Evolutionary conservation across 2,113 vertebrate species (phyloP).

Genomic region (Rhinogobius similis): DNA sequence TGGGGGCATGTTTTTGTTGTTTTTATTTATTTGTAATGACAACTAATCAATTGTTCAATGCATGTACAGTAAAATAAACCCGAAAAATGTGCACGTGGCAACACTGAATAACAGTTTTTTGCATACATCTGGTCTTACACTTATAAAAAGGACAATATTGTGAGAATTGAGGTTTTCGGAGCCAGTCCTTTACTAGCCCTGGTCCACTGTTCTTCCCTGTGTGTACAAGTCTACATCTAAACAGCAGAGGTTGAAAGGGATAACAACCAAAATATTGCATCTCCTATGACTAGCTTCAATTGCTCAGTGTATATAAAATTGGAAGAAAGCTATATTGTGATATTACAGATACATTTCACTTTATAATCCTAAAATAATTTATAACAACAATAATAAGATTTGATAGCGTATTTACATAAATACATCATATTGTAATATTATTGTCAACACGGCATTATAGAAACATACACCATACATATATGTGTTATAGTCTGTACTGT

Average conservation of each 20-base stretch:
- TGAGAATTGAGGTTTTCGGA: background rate
- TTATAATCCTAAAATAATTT: constrained; percentile 83
- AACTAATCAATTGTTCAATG: background rate
- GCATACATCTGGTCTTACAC: background rate
- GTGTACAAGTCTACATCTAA: constrained; percentile 32
- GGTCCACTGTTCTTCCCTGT: background rate
- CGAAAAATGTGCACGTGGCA: background rate
- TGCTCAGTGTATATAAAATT: constrained; percentile 82
- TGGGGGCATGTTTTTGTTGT: background rate
- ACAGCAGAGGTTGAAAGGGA: constrained; percentile 69
- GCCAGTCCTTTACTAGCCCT: too few relatives aligned
- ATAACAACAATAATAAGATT: constrained; percentile 81
- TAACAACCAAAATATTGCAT: constrained; percentile 79
- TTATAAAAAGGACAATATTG: background rate
- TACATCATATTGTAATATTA: constrained; percentile 77
- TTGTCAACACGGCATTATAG: constrained; percentile 73
- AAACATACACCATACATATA: constrained; percentile 77
- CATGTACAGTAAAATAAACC: background rate
- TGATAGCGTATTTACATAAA: constrained; percentile 79
- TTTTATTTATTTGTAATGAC: background rate
- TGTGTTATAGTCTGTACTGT: constrained; percentile 73
- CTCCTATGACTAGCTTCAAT: constrained; percentile 74
- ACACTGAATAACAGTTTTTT: background rate
- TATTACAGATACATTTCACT: constrained; percentile 78
- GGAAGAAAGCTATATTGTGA: constrained; percentile 82